Percentiles rank a stretch among this genome's conserved stretches.
Evolutionary conservation across 2,888 invertebrate genomes (phyloP).

Genomic region (Drosophila testacea): DNA sequence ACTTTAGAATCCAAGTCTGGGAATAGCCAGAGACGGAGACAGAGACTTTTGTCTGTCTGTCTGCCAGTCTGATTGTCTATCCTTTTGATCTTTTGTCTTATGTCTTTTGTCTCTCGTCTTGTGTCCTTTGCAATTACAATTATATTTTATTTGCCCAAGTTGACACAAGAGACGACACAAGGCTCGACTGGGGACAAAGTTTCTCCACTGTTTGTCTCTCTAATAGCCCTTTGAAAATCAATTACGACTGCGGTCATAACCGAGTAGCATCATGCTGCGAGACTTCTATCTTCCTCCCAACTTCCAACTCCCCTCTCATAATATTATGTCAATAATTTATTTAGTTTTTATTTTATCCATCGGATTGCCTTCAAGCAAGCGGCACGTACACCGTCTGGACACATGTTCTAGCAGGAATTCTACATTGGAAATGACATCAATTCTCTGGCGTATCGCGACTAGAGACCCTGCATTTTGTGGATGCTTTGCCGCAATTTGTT

Average conservation of each 20-base stretch:
- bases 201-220: slow-evolving; percentile 38
- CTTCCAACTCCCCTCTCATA: slow-evolving; percentile 3
- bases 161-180: slow-evolving; percentile 57
- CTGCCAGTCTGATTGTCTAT: slow-evolving; percentile 27
- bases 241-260: slow-evolving; percentile 73
- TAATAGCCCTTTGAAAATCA: slow-evolving; percentile 74
- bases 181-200: slow-evolving; percentile 31
- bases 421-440: slow-evolving; percentile 81
- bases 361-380: slow-evolving; percentile 21
- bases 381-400: slow-evolving; percentile 75
- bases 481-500: slow-evolving; percentile 69
- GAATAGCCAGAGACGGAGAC: slow-evolving; percentile 20
- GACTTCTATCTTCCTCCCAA: background rate
- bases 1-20: slow-evolving; percentile 44
- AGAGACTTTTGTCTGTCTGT: slow-evolving; percentile 5
- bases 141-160: slow-evolving; percentile 77
- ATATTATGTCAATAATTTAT: slow-evolving; percentile 80
- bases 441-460: slow-evolving; percentile 68
- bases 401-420: slow-evolving; percentile 83
- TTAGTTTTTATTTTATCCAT: slow-evolving; percentile 54
- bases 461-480: slow-evolving; percentile 54
- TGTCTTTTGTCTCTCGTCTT: slow-evolving; percentile 63
- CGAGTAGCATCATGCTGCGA: slow-evolving; percentile 21
- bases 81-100: slow-evolving; percentile 72
- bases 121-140: slow-evolving; percentile 73